phyloP scores from a whole-genome alignment of 1,140 invertebrate species.

The Choristoneura fumiferana region DNA sequence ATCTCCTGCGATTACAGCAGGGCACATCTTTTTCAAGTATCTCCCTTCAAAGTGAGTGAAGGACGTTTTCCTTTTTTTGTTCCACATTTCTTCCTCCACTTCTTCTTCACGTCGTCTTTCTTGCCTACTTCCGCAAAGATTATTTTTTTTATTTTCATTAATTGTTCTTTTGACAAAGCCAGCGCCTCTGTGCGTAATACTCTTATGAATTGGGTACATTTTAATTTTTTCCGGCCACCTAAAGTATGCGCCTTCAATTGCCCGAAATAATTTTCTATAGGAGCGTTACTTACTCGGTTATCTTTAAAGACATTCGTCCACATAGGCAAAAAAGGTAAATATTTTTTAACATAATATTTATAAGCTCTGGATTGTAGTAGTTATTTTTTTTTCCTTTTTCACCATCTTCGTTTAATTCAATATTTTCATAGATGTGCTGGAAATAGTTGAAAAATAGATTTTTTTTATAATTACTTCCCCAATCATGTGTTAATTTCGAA shows the following conservation, averaged over 20 bases:
- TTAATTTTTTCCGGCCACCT: not conserved
- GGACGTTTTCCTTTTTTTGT: not conserved
- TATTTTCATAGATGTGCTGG: not conserved
- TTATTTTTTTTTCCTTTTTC: not conserved
- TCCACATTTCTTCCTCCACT: not conserved
- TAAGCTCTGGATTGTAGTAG: not conserved
- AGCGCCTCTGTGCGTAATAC: not conserved
- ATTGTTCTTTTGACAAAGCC: not conserved
- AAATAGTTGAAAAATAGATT: not conserved
- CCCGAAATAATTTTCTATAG: conserved; percentile 2
- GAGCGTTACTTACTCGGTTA: not conserved
- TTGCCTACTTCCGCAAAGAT: not conserved
- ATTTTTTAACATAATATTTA: not conserved
- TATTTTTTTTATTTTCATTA: not conserved
- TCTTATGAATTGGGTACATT: not conserved
- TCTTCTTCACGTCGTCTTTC: not conserved
- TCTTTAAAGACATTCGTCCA: not conserved
- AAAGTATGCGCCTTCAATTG: conserved; percentile 1
- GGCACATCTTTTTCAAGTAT: not conserved
- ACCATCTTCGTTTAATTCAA: not conserved
- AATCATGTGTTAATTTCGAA: no score
- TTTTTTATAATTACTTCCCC: not conserved
- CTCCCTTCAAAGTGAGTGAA: not conserved
- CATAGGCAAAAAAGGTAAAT: not conserved
- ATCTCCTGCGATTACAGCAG: not conserved